These are phyloP conservation scores for Myodes glareolus DNA, from an alignment of 2,113 vertebrate genomes.

Conservation along the genomic window DNA sequence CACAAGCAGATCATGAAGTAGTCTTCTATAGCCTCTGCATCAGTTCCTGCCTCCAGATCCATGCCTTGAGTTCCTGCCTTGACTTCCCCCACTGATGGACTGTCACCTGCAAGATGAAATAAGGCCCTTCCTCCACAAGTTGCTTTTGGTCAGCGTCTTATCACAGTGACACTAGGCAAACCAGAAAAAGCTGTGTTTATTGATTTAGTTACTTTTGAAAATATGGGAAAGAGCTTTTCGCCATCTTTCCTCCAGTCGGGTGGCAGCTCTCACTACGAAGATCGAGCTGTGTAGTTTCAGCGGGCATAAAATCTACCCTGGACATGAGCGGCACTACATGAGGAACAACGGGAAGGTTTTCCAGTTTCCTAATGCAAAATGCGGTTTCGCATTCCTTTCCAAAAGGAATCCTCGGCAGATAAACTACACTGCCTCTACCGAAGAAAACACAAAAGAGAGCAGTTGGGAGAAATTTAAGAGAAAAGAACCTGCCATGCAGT, in stretches of 20 bases:
- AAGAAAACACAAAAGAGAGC: slow-evolving; percentile 78
- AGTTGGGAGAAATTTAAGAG: slow-evolving; percentile 95
- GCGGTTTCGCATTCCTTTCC: slow-evolving; percentile 97
- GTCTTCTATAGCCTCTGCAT: background rate
- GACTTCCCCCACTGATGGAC: background rate
- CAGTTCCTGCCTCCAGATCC: background rate
- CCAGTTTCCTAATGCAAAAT: slow-evolving; percentile 98
- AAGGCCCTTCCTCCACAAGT: background rate
- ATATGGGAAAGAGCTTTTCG: too few species aligned
- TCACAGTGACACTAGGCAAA: background rate
- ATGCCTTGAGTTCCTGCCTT: background rate
- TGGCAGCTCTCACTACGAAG: too few species aligned
- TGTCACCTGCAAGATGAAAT: background rate
- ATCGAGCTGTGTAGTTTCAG: too few species aligned
- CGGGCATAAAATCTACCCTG: too few species aligned
- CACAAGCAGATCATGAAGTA: background rate
- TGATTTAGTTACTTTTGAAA: background rate
- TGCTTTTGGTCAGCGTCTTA: background rate
- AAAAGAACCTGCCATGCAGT: slow-evolving; percentile 96
- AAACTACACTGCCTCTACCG: slow-evolving; percentile 98
- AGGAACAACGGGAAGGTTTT: slow-evolving; percentile 89
- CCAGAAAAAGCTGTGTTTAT: background rate
- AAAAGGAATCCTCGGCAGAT: slow-evolving; percentile 99
- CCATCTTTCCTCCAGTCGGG: too few species aligned
- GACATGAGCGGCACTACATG: too few species aligned